Evolutionary conservation across 1,140 invertebrate genomes (phyloP), one percentile per base, ranked within the genome.

Genomic region (Drosophila bocki): DNA sequence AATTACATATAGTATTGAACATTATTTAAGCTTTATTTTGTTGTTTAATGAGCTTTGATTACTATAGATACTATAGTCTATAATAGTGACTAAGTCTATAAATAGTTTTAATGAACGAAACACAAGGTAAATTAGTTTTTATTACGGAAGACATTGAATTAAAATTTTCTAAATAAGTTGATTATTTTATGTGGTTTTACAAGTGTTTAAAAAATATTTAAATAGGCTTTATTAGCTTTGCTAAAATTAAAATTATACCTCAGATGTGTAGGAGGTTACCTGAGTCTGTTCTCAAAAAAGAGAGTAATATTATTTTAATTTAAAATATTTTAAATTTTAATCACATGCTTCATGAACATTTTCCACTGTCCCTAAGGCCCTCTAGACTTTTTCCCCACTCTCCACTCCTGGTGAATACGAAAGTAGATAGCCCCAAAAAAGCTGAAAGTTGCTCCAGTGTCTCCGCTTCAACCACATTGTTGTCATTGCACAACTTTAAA

Each of bases 401-500:
- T 11, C 17, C 6, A 11, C 15, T 67, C 13, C n/a, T 26, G 6
- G 5, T 54, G 19, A 22, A 72, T 51, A 32, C 7, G 9, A 50
- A 75, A 75, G 48, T 65, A 80, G 45, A 59, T 39, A n/a, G 42
- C n/a, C 37, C 32, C 7, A 29, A 53, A 57, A 19, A 61, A 26
- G 51, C 44, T 69, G 68, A 44, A 56, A 80, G 67, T 87, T 67
- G 68, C 64, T 80, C n/a, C 35, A 35, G 82, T 70, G 59, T 61
- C 51, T 53, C 37, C 35, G 47, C 29, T 17, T 17, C 54, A 44
- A 75, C 56, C 57, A 77, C 84, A 86, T 87, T 86, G 76, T 87
- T 82, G 63, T 56, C 67, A 59, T 74, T 75, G 80, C 67, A 63
- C 47, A 61, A 82, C 65, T 75, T 86, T 86, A 85, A 78, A 78